Conservation (phyloP, 2,113 vertebrate genomes). For the Argyrosomus japonicus region DNA sequence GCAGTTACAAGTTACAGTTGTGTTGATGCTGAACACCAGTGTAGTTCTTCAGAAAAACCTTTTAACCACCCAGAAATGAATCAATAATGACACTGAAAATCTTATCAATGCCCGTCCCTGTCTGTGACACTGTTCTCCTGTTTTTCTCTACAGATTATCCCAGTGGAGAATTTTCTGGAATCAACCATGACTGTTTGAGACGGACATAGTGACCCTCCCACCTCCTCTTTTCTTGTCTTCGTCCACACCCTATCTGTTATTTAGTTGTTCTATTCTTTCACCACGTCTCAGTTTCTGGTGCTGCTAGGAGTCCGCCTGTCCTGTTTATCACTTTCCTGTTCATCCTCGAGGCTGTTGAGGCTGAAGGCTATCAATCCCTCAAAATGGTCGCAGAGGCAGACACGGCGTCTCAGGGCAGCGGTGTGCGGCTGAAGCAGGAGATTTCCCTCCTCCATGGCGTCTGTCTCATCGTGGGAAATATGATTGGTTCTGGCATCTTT, state of each 20-base stretch:
- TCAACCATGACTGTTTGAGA: constrained; percentile 34
- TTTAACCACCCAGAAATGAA: too few species aligned
- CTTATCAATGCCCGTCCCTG: too few species aligned
- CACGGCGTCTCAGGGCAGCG: constrained; percentile 49
- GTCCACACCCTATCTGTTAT: background rate
- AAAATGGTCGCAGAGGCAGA: constrained; percentile 78
- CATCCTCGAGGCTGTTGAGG: background rate
- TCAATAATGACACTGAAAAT: too few species aligned
- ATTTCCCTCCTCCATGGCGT: constrained; percentile 88
- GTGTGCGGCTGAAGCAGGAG: constrained; percentile 84
- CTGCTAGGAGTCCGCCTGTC: background rate
- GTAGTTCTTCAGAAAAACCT: too few species aligned
- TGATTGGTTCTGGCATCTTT: constrained; percentile 89
- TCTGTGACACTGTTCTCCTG: constrained; percentile 7
- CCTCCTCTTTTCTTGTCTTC: background rate
- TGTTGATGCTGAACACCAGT: too few species aligned
- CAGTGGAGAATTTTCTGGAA: constrained; percentile 1
- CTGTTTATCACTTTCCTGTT: background rate
- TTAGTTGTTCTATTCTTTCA: background rate
- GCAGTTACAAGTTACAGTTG: too few species aligned
- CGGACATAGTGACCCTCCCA: background rate
- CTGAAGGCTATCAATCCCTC: constrained; percentile 14
- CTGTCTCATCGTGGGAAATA: constrained; percentile 88
- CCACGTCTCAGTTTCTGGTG: background rate
- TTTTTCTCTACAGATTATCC: constrained; percentile 50